Conservation (phyloP, 2,888 invertebrate genomes). For the Agrotis clavis region DNA sequence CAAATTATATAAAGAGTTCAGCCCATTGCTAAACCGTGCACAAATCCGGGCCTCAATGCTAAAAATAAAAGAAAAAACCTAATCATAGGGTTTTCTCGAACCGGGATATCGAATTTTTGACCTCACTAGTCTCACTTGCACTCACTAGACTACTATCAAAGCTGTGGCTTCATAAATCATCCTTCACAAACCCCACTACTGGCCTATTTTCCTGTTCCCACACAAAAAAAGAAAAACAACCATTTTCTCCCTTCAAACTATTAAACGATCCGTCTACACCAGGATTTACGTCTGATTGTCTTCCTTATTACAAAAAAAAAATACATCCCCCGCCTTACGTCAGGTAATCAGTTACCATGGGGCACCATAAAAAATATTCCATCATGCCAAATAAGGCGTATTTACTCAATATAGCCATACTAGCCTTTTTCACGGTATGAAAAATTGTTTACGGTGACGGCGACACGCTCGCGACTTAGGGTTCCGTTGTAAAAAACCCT, state of each 20-base stretch:
- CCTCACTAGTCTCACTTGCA: background rate
- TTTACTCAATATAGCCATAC: slow-evolving; percentile 78
- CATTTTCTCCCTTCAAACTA: slow-evolving; percentile 48
- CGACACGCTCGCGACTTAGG: slow-evolving; percentile 79
- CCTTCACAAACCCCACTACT: slow-evolving; percentile 1
- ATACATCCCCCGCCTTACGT: slow-evolving; percentile 67
- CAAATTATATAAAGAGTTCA: too few species aligned
- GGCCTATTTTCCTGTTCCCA: slow-evolving; percentile 15
- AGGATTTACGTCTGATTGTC: slow-evolving; percentile 65
- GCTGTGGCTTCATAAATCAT: slow-evolving; percentile 13
- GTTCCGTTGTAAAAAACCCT: slow-evolving; percentile 89
- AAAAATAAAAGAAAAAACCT: background rate
- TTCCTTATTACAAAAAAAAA: slow-evolving; percentile 62
- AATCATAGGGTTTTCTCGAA: too few species aligned
- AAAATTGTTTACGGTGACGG: slow-evolving; percentile 87
- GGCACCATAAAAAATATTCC: slow-evolving; percentile 78
- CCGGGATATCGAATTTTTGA: background rate
- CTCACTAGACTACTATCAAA: background rate
- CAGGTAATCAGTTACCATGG: slow-evolving; percentile 76
- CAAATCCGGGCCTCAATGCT: background rate
- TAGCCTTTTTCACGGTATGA: slow-evolving; percentile 84
- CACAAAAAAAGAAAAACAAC: slow-evolving; percentile 21
- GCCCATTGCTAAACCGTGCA: too few species aligned
- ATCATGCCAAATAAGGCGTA: slow-evolving; percentile 80
- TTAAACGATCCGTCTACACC: slow-evolving; percentile 49